A percentile compares a stretch with the other conserved stretches of the same genome.
phyloP scores from a whole-genome alignment of 1,140 invertebrate species.

The Hyphantria cunea region DNA sequence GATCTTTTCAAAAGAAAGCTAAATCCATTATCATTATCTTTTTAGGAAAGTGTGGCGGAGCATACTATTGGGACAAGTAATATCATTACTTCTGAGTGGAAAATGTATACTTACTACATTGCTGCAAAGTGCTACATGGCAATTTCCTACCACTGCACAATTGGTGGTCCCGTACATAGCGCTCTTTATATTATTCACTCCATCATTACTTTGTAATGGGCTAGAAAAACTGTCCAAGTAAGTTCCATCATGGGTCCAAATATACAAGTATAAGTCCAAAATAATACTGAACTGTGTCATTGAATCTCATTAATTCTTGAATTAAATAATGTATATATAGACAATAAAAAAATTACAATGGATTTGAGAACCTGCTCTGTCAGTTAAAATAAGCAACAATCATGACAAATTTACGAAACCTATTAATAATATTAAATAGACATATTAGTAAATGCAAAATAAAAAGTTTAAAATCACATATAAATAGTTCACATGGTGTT shows the following conservation, averaged over 20 bases:
- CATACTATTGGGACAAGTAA: conserved; percentile 89
- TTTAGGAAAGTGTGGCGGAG: conserved; percentile 88
- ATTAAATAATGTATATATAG: too few species aligned
- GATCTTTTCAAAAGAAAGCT: conserved; percentile 9
- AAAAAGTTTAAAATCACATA: too few species aligned
- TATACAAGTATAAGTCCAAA: neutral
- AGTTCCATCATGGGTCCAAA: too few species aligned
- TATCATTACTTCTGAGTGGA: conserved; percentile 88
- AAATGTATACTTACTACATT: conserved; percentile 90
- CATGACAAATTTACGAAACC: too few species aligned
- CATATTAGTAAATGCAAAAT: too few species aligned
- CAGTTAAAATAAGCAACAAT: too few species aligned
- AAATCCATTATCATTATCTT: conserved; percentile 33
- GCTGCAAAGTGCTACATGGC: conserved; percentile 86
- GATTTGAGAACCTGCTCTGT: too few species aligned
- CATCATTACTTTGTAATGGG: conserved; percentile 88
- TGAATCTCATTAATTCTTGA: too few species aligned
- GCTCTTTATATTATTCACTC: conserved; percentile 89
- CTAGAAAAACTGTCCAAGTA: conserved; percentile 86
- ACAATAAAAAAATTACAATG: too few species aligned
- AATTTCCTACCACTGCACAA: conserved; percentile 89
- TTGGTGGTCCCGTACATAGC: conserved; percentile 91
- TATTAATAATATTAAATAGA: too few species aligned
- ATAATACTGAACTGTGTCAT: neutral
- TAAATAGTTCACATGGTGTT: too few species aligned